Evolutionary conservation across 2,113 vertebrate species (phyloP), one percentile per base, ranked within the genome.

Genomic region (Meleagris gallopavo): DNA sequence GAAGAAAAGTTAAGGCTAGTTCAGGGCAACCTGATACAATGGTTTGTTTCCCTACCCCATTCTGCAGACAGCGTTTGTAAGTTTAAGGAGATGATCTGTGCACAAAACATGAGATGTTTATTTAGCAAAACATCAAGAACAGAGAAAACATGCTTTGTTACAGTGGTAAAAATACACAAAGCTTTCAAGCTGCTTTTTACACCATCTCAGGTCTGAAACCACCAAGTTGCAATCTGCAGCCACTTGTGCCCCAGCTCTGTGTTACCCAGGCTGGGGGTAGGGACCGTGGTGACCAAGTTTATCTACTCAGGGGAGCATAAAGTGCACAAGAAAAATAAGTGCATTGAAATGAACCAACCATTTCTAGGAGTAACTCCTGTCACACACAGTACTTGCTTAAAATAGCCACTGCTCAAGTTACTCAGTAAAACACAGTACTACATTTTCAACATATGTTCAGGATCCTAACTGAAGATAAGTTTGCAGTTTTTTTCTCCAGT

Each of bases 71-170:
- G 88, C 70, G 45, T 81, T 89, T 29, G 1, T 40, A 91, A 92
- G 61, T 77, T 70, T 79, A 89, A 29, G 86, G 90, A 93, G 81
- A 96, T 89, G 64, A 60, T 40, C 29, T 65, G 43, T 82, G 78
- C 96, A 96, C 93, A 92, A 85, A 90, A 89, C 94, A 92, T 72
- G 85, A 79, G 91, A 94, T 94, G 91, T 95, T 97, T 96, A 97
- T 96, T 97, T 58, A 92, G 93, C 93, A 95, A 96, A 96, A 93
- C 80, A 94, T 50, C 88, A 96, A 89, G 90, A 94, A 94, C 83
- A 95, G 89, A 89, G 80, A 45, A 93, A 95, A 95, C 94, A 92
- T 95, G 93, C 94, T 84, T 97, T 88, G 55, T 97, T 95, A 97
- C 95, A 97, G 75, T 79, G 75, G 72, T 79, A 92, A 94, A 92